Conservation (phyloP, 2,113 vertebrate species). For the Stictonetta naevosa region DNA sequence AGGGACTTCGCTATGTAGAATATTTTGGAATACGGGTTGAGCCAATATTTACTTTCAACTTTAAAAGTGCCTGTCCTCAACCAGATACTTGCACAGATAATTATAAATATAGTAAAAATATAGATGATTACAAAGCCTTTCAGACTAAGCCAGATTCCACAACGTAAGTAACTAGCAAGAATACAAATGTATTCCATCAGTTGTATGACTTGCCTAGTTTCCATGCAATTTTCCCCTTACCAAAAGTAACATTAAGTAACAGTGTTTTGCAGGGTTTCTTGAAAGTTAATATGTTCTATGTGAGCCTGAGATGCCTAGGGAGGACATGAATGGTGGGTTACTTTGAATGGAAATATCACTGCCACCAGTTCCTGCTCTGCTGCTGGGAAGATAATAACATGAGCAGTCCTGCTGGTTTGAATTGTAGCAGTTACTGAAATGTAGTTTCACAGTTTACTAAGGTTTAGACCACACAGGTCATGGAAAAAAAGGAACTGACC, state of each 20-base stretch:
- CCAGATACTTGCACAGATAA: constrained; percentile 19
- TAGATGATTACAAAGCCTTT: constrained; percentile 45
- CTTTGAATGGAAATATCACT: not conserved
- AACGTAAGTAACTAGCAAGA: not conserved
- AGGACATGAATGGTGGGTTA: not conserved
- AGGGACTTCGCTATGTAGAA: constrained; percentile 7
- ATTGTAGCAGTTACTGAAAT: not conserved
- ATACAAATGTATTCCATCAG: not conserved
- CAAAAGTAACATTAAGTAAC: not conserved
- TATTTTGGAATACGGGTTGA: not conserved
- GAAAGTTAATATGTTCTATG: not conserved
- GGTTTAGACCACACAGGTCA: not conserved
- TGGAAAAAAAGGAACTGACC: not conserved
- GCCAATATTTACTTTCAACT: constrained; percentile 49
- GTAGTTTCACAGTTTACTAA: not conserved
- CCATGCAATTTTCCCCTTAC: not conserved
- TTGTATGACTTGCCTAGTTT: not conserved
- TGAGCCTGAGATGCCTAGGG: not conserved
- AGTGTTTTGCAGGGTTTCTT: not conserved
- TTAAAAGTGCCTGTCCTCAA: constrained; percentile 39
- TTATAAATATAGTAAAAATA: constrained; percentile 49
- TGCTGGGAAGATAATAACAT: not conserved
- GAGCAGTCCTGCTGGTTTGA: not conserved
- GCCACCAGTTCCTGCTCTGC: not conserved
- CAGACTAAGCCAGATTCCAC: not conserved